Evolutionary conservation across 2,888 invertebrate genomes (phyloP), one percentile per base, ranked within the genome.

Genomic region (Lottia gigantea): DNA sequence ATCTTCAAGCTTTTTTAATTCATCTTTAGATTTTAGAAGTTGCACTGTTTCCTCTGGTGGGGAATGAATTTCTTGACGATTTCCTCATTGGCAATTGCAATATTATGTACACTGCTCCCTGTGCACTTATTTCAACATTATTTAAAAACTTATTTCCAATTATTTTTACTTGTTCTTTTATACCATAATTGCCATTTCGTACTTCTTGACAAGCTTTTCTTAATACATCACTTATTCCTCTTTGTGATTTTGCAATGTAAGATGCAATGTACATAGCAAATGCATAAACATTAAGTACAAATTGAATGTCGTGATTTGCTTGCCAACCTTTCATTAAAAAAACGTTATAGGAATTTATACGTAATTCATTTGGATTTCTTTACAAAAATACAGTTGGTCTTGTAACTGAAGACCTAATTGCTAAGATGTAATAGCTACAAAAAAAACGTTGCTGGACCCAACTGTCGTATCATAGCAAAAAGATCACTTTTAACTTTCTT

Each of bases 101-200:
- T 11, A 77, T 49, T 3, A 77, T 70, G 72, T 77, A 82, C 1
- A 70, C 78, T 55, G 82, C 80, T 68, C 83, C 83, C 67, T 83
- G 83, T 3, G 82, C 82, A 65, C 76, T 74, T 3, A 84, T 73
- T 72, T 83, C 82, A 1, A 74, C 76, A 23, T 55, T 55, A 55
- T 55, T 55, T 2, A 55, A 3, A 16, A 55, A 55, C 15, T 55
- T 55, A 55, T 80, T 80, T 31, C 76, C 81, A 47, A 83, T 70
- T 0, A 23, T 15, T 25, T 70, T 68, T 6, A 82, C 67, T 45
- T 79, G 77, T n/a, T 76, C 65, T 49, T 67, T 68, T 1, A 76
- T 16, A 6, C 55, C 55, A 16, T 19, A 55, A 19, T 16, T 55
- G 0, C 77, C 77, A 23, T 66, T 12, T 62, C 26, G 64, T 1